Evolutionary conservation across 2,888 invertebrate genomes (phyloP).

Genomic region (Troilus luridus): DNA sequence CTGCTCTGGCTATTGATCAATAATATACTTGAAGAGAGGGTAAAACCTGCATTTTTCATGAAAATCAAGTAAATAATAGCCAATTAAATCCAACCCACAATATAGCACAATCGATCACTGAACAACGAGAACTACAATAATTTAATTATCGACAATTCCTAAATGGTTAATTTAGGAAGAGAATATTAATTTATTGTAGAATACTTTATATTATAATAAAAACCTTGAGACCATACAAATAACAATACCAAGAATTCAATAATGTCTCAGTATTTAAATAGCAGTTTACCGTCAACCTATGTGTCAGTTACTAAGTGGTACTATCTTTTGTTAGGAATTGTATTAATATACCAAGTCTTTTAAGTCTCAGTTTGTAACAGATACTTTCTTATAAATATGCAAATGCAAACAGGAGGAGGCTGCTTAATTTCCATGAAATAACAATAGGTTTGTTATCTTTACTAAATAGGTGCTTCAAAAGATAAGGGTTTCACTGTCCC

Average conservation of each 20-base stretch:
- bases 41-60: too few species aligned
- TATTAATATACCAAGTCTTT: background rate
- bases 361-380: background rate
- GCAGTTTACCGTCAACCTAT: background rate
- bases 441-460: constrained; percentile 31
- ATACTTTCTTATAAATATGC: constrained; percentile 35
- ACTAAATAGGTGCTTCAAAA: constrained; percentile 15
- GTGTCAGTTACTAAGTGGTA: background rate
- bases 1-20: too few species aligned
- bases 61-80: too few species aligned
- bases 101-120: too few species aligned
- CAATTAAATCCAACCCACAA: too few species aligned
- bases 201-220: background rate
- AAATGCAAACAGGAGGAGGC: background rate
- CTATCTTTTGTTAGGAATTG: background rate
- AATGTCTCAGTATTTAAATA: background rate
- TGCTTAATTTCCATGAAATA: constrained; percentile 7
- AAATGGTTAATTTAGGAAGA: background rate
- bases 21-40: too few species aligned
- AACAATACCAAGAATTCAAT: background rate
- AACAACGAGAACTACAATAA: background rate
- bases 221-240: background rate
- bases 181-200: background rate
- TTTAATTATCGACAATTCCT: background rate
- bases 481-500: constrained; percentile 15